Percentiles rank a stretch among this genome's conserved stretches.
phyloP scores from a whole-genome alignment of 1,140 invertebrate genomes.

The Drosophila sulfurigaster region DNA sequence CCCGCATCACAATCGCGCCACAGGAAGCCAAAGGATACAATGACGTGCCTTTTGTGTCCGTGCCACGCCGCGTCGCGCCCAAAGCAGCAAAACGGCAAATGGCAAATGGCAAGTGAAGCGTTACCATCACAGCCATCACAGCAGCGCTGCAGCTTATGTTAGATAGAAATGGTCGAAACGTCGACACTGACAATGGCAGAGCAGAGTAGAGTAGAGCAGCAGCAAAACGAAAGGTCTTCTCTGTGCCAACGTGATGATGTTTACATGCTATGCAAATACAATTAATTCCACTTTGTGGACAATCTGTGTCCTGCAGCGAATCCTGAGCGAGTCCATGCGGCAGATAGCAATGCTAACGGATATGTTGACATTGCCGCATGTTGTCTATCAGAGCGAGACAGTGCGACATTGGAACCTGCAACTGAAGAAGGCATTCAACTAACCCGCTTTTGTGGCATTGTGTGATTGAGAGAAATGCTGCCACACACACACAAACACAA shows the following conservation, averaged over 20 bases:
- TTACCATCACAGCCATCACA: neutral
- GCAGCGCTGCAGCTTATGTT: conserved; percentile 13
- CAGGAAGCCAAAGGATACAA: conserved; percentile 77
- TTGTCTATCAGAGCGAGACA: conserved; percentile 12
- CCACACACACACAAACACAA: neutral
- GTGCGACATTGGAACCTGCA: neutral
- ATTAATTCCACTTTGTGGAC: conserved; percentile 81
- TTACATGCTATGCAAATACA: conserved; percentile 82
- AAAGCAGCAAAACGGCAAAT: conserved; percentile 15
- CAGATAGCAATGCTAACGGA: conserved; percentile 51
- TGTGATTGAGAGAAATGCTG: neutral
- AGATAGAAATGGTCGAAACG: conserved; percentile 46
- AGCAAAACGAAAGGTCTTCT: neutral
- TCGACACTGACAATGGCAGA: conserved; percentile 28
- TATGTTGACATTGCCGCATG: conserved; percentile 63
- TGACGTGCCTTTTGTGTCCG: conserved; percentile 50
- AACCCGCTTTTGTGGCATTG: conserved; percentile 21
- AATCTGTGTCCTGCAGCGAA: conserved; percentile 57
- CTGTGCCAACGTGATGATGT: conserved; percentile 71
- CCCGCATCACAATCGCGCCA: conserved; percentile 59
- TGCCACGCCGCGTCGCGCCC: too few relatives aligned
- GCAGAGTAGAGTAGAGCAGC: too few relatives aligned
- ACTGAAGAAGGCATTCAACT: conserved; percentile 17
- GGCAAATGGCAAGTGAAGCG: conserved; percentile 8
- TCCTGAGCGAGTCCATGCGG: conserved; percentile 19